phyloP scores from a whole-genome alignment of 2,797 vertebrate genomes.

The Dallia pectoralis region DNA sequence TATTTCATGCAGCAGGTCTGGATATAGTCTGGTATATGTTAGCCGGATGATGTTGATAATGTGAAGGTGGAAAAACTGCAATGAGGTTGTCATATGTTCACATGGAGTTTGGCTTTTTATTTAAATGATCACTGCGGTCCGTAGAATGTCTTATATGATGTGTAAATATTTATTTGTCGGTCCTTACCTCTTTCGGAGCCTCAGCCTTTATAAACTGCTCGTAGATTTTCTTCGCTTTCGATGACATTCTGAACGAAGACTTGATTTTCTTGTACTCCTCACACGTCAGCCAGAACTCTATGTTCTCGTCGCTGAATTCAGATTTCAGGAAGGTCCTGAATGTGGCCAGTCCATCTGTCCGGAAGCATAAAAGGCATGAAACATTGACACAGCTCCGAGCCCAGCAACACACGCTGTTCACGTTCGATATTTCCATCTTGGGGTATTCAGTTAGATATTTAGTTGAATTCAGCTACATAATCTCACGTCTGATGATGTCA shows the following conservation, averaged over 20 bases:
- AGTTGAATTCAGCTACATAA: neutral
- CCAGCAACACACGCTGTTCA: neutral
- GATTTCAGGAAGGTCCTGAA: slow-evolving; percentile 85
- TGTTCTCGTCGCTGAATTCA: slow-evolving; percentile 88
- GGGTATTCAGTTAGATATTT: neutral
- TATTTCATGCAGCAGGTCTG: neutral
- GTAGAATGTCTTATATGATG: neutral
- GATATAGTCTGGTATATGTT: slow-evolving; percentile 18
- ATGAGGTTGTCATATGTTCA: neutral
- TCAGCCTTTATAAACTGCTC: slow-evolving; percentile 81
- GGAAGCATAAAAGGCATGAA: slow-evolving; percentile 24
- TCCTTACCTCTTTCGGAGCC: slow-evolving; percentile 81
- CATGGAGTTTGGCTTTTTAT: neutral
- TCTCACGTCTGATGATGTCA: neutral
- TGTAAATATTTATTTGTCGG: neutral
- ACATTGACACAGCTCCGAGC: slow-evolving; percentile 2
- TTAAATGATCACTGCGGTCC: neutral
- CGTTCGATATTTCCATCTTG: neutral
- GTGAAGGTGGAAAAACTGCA: neutral
- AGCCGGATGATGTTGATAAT: neutral
- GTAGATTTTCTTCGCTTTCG: slow-evolving; percentile 83
- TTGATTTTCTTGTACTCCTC: slow-evolving; percentile 86
- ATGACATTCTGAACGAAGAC: slow-evolving; percentile 75
- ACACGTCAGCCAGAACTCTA: slow-evolving; percentile 88
- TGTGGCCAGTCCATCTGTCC: slow-evolving; percentile 77